These are phyloP conservation scores for Delphinus delphis DNA, from an alignment of 2,113 vertebrate species.

Conservation along the genomic window DNA sequence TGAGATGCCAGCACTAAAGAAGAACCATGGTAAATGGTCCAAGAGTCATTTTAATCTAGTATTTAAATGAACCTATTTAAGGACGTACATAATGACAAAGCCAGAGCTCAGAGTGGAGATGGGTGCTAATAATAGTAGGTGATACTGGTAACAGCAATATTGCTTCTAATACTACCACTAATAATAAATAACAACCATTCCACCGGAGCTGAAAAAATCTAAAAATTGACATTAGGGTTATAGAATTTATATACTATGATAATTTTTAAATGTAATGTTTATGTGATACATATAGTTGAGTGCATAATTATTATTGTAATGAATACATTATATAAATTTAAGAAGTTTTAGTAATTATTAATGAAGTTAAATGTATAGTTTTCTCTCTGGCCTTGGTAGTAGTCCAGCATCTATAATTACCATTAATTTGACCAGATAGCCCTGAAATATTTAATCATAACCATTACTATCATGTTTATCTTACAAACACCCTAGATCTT, in stretches of 20 bases:
- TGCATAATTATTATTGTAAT: not conserved
- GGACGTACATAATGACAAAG: not conserved
- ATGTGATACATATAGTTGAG: not conserved
- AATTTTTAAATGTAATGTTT: not conserved
- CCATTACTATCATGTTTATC: not conserved
- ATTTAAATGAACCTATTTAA: not conserved
- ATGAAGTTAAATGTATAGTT: not conserved
- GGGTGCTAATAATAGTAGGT: not conserved
- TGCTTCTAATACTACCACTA: not conserved
- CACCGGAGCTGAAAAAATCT: not conserved
- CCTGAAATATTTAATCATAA: not conserved
- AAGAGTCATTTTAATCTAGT: not conserved
- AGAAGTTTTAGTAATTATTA: not conserved
- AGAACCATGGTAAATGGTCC: not conserved
- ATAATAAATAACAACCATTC: not conserved
- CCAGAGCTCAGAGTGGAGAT: not conserved
- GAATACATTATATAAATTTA: not conserved
- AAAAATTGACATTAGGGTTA: not conserved
- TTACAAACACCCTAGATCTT: not conserved
- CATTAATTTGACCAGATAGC: not conserved
- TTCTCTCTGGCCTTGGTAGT: not conserved
- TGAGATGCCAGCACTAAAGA: not conserved
- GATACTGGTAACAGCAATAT: not conserved
- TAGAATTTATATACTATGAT: not conserved
- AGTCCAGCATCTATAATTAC: not conserved